Evolutionary conservation across 2,888 invertebrate genomes (phyloP), one percentile per base, ranked within the genome.

Genomic region (Eristalis arbustorum): DNA sequence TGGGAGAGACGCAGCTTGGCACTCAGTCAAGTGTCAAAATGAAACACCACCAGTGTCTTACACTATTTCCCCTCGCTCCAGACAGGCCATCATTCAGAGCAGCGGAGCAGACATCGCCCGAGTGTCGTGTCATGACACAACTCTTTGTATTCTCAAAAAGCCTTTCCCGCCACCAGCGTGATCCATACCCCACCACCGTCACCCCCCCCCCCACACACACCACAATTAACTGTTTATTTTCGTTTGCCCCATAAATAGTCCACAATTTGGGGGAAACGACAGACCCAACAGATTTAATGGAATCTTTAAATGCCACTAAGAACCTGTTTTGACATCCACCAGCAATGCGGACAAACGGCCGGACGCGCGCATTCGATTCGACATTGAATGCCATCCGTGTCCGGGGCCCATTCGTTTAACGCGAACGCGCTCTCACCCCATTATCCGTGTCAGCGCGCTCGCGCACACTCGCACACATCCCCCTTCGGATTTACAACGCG

Each of bases 241-340:
- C 59, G 69, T 77, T 57, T 59, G 11, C 18, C 78, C 49, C 71
- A 72, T 72, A 87, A 82, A 87, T 87, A 87, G 71, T 67, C 75
- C 67, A n/a, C n/a, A 80, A 76, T 76, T 84, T 63, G 25, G 63
- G 31, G 31, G 3, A 23, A 42, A 59, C 64, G 78, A 87, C 82
- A 78, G n/a, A n/a, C 78, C 82, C 11, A 78, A 56, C 31, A 49
- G 66, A 64, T 67, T 87, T 87, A 87, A 87, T 82, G 87, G 87
- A 87, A 82, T 87, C 74, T 87, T 42, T 82, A 82, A 82, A 82
- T 72, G 71, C 78, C 85, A 85, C 78, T 68, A 78, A 71, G 59
- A 82, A 78, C 76, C 85, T 74, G 62, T 81, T 77, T 69, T 81
- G 87, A 78, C 82, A 49, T 49, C 42, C 42, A 82, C 42, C 74